These are phyloP conservation scores for cattle (Bos taurus) DNA, from an alignment of 2,113 vertebrate species.

Conservation along the genomic window DNA sequence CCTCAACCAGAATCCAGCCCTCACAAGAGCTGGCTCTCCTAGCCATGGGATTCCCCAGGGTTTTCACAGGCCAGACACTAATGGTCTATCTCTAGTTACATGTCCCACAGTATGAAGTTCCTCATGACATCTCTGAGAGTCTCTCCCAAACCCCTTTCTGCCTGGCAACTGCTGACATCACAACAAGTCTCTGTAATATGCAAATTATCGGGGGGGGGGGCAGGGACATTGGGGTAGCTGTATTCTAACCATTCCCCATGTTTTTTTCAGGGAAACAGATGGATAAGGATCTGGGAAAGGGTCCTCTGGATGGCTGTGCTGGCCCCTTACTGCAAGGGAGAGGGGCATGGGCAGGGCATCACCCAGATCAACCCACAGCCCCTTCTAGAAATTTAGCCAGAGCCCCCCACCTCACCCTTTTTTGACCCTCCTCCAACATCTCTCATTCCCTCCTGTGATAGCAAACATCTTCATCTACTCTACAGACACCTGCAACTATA, in stretches of 20 bases:
- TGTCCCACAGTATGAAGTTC: background rate
- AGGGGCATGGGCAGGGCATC: background rate
- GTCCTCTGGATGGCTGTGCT: background rate
- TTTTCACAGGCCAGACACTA: background rate
- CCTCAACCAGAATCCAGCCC: background rate
- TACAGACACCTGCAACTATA: background rate
- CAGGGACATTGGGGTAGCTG: background rate
- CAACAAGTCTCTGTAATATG: background rate
- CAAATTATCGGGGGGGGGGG: background rate
- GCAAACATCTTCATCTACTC: rapidly evolving
- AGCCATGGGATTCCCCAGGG: background rate
- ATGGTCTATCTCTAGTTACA: background rate
- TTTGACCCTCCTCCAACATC: background rate
- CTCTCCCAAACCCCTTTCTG: slow-evolving; percentile 28
- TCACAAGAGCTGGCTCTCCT: background rate
- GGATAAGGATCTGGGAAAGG: background rate
- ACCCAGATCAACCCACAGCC: background rate
- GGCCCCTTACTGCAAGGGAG: background rate
- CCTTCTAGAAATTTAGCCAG: background rate
- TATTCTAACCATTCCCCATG: background rate
- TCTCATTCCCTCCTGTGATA: background rate
- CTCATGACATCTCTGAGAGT: background rate
- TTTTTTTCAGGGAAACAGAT: background rate
- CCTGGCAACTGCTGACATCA: slow-evolving; percentile 73
- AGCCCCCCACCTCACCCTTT: background rate